phyloP scores from a whole-genome alignment of 2,797 vertebrate species.

The Enteromius mattozi region DNA sequence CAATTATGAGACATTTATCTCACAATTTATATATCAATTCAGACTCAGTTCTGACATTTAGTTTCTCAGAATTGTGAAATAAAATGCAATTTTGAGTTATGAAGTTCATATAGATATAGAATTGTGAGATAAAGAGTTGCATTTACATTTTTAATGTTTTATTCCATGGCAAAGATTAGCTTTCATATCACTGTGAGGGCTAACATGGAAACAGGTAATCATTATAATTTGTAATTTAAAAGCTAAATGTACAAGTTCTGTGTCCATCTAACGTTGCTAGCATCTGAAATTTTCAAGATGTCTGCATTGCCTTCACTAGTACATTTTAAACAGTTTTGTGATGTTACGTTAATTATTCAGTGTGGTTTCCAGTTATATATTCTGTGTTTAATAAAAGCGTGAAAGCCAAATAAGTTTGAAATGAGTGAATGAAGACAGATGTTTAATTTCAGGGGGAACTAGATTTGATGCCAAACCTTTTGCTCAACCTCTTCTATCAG shows the following conservation, averaged over 20 bases:
- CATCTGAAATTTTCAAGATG: background rate
- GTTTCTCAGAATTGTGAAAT: background rate
- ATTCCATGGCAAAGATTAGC: background rate
- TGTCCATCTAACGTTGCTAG: too few relatives aligned
- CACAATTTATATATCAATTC: background rate
- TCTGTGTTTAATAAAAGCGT: background rate
- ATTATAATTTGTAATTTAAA: background rate
- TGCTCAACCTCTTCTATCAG: conserved; percentile 86
- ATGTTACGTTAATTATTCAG: background rate
- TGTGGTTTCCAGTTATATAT: background rate
- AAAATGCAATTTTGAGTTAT: background rate
- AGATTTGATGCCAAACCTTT: conserved; percentile 75
- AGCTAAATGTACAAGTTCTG: background rate
- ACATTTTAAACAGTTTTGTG: background rate
- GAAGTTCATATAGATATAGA: background rate
- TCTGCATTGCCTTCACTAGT: background rate
- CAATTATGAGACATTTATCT: background rate
- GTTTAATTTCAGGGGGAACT: background rate
- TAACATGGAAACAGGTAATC: background rate
- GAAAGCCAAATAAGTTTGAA: background rate
- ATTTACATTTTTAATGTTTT: background rate
- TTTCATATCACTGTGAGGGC: background rate
- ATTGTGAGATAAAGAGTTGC: background rate
- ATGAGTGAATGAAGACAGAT: background rate
- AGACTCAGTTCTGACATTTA: background rate